Percentiles rank a stretch among this genome's conserved stretches.
phyloP scores from a whole-genome alignment of 23 tunicate species.

The Halocynthia aurantium region DNA sequence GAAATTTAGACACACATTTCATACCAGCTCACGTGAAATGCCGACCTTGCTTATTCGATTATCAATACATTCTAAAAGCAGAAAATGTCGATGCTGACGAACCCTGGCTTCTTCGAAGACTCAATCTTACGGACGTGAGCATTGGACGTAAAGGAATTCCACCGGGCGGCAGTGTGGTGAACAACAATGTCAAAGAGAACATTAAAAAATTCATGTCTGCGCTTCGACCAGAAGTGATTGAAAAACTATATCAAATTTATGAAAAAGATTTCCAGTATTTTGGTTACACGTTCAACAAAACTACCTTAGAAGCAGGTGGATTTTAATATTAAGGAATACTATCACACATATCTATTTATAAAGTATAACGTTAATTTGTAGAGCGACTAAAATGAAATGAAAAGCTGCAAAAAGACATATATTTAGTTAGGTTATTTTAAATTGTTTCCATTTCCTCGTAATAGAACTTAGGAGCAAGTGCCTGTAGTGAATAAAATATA shows the following conservation, averaged over 20 bases:
- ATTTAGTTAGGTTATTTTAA: too few species aligned
- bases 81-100: constrained; percentile 20
- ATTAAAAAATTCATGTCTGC: constrained; percentile 17
- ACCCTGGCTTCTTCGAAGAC: constrained; percentile 9
- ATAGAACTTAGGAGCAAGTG: too few species aligned
- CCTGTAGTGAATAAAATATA: too few species aligned
- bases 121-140: neutral
- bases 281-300: constrained; percentile 18
- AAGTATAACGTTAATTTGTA: too few species aligned
- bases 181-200: constrained; percentile 1
- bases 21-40: constrained; percentile 4
- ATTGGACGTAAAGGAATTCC: constrained; percentile 10
- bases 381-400: too few species aligned
- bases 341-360: too few species aligned
- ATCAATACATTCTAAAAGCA: constrained; percentile 15
- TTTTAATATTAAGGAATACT: neutral
- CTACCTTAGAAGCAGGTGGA: constrained; percentile 24
- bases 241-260: constrained; percentile 9
- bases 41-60: constrained; percentile 7
- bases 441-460: too few species aligned
- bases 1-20: constrained; percentile 6
- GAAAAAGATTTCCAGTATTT: constrained; percentile 16
- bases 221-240: neutral
- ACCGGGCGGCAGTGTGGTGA: constrained; percentile 21
- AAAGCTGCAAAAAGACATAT: too few species aligned